phyloP scores from a whole-genome alignment of 1,140 invertebrate genomes.

The Globodera rostochiensis region DNA sequence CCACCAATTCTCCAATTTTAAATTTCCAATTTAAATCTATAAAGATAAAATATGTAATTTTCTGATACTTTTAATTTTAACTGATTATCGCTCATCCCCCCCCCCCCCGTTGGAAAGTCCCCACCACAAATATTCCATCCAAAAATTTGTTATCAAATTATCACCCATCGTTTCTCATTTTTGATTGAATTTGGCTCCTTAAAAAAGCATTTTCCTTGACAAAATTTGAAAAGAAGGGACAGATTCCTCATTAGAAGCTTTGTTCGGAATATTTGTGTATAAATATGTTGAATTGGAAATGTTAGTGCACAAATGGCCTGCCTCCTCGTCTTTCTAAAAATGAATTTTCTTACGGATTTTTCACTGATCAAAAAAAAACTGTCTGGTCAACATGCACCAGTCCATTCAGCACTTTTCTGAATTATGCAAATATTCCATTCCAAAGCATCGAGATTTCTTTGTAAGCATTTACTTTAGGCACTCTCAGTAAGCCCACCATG shows the following conservation, averaged over 20 bases:
- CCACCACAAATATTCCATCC: neutral
- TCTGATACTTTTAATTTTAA: neutral
- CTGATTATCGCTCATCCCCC: neutral
- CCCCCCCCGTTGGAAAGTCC: neutral
- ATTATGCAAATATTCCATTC: neutral
- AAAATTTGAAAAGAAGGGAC: conserved; percentile 4
- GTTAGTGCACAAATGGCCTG: too few relatives aligned
- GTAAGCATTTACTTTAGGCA: too few relatives aligned
- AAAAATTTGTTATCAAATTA: neutral
- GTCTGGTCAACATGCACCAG: neutral
- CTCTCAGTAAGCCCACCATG: neutral
- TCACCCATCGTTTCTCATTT: neutral
- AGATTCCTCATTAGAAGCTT: neutral
- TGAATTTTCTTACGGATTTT: too few relatives aligned
- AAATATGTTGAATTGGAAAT: too few relatives aligned
- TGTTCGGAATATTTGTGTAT: too few relatives aligned
- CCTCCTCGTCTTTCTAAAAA: too few relatives aligned
- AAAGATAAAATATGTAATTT: neutral
- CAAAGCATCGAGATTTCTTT: too few relatives aligned
- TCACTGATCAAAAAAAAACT: neutral
- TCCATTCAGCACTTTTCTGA: neutral
- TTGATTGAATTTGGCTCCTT: neutral
- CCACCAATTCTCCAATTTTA: neutral
- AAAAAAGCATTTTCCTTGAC: neutral
- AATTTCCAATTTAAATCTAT: neutral